These are phyloP conservation scores for Mesitornis unicolor DNA, from an alignment of 2,113 vertebrate species.

Conservation along the genomic window DNA sequence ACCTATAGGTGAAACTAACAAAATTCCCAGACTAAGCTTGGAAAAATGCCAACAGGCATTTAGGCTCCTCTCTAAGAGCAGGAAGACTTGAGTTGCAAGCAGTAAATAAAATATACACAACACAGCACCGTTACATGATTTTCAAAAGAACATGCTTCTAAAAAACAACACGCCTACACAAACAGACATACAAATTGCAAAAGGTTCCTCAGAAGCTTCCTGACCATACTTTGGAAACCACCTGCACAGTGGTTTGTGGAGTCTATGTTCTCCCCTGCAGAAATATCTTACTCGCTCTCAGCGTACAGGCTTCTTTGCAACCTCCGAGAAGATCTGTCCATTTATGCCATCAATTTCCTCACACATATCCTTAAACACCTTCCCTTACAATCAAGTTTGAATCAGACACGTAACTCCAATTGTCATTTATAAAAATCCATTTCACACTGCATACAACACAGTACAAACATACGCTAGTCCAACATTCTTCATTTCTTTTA, in stretches of 20 bases:
- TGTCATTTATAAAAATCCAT: background rate
- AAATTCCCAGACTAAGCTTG: background rate
- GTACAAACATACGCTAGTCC: accelerated
- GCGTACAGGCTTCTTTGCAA: background rate
- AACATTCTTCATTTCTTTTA: background rate
- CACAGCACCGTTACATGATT: background rate
- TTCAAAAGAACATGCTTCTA: background rate
- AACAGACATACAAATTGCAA: background rate
- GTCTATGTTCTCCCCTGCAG: background rate
- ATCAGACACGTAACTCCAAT: background rate
- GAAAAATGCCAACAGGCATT: background rate
- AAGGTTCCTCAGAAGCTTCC: background rate
- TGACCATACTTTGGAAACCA: background rate
- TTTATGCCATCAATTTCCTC: background rate
- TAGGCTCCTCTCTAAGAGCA: accelerated
- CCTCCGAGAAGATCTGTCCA: background rate
- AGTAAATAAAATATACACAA: background rate
- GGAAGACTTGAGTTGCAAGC: background rate
- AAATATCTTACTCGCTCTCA: background rate
- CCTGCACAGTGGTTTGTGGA: too few relatives aligned
- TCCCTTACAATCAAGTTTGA: background rate
- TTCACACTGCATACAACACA: background rate
- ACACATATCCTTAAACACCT: background rate
- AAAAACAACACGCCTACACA: background rate
- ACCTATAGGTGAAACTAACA: background rate